These are phyloP conservation scores for Schizopygopsis pylzovi DNA, from an alignment of 2,797 vertebrate genomes.

Conservation along the genomic window DNA sequence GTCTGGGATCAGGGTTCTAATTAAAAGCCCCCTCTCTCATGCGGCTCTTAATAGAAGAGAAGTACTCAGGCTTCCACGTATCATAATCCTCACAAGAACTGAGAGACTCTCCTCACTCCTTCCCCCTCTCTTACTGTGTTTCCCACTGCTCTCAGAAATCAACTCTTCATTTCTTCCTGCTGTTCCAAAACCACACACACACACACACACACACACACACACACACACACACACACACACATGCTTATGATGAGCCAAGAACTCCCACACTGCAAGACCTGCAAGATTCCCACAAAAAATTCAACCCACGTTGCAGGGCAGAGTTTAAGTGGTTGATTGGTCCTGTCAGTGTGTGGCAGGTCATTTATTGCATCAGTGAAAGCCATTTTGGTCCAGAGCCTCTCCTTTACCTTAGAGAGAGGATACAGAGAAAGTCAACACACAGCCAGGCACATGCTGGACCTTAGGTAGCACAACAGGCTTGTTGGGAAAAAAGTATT, in stretches of 20 bases:
- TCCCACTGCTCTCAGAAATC: constrained; percentile 1
- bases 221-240: neutral
- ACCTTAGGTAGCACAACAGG: neutral
- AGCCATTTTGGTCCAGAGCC: constrained; percentile 56
- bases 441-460: neutral
- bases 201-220: neutral
- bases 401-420: constrained; percentile 46
- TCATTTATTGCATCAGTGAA: constrained; percentile 65
- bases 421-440: constrained; percentile 6
- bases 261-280: neutral
- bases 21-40: constrained; percentile 12
- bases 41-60: neutral
- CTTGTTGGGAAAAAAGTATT: neutral
- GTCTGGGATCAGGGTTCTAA: constrained; percentile 13
- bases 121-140: neutral
- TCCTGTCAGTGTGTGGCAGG: constrained; percentile 65
- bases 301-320: constrained; percentile 35
- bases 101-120: neutral
- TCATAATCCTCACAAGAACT: constrained; percentile 16
- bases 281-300: neutral
- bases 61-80: neutral
- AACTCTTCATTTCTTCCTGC: neutral
- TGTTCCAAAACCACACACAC: neutral
- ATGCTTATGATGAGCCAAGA: constrained; percentile 45
- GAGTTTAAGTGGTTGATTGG: constrained; percentile 56